Base-by-base conservation (phyloP, 2,797 vertebrate species). In the Notamacropus eugenii region DNA sequence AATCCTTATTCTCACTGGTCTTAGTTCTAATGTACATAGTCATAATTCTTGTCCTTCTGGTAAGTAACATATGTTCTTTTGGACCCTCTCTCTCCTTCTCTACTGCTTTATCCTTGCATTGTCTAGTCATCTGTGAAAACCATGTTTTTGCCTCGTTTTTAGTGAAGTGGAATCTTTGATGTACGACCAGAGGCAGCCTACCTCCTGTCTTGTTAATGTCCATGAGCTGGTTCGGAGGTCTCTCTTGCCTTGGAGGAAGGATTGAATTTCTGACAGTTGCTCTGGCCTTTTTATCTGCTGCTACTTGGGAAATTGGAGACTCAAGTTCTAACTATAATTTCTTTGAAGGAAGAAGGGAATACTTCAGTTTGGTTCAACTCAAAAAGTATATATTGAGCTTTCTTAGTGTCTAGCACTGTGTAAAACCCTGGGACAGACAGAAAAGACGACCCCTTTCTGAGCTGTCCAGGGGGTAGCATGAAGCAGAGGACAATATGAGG, bases 21-120 rank as follows among this genome's bases (percentile, higher is more conserved):
- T 95, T 91, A 92, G 74, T 54, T 6, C 55, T 93, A 40, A 74
- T 74, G 22, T 74, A 74, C 5, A n/a, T 67, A 67, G 34, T 67
- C 34, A 67, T n/a, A 40, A 95, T 92, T 34, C 52, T 54, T n/a
- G 27, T 87, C 29, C 58, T 91, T 28, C 91, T 11, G 59, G 90
- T 57, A 94, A 62, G 92, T 55, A 93, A 92, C 58, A 11, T 52
- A n/a, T 31, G 40, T 96, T 96, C 54, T 56, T 97, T 93, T 94
- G 91, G 82, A 93, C 9, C 40, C 22, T 46, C 56, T 58, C 34
- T 96, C 1, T 55, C n/a, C 19, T 58, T 57, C 28, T 96, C 2
- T 55, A 16, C 55, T 74, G 67, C 4, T n/a, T 22, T 54, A 31
- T 10, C 16, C 1, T 19, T 4, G 90, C 92, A 16, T 27, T 95